phyloP scores from a whole-genome alignment of 2,113 vertebrate species.

The Stercorarius parasiticus region DNA sequence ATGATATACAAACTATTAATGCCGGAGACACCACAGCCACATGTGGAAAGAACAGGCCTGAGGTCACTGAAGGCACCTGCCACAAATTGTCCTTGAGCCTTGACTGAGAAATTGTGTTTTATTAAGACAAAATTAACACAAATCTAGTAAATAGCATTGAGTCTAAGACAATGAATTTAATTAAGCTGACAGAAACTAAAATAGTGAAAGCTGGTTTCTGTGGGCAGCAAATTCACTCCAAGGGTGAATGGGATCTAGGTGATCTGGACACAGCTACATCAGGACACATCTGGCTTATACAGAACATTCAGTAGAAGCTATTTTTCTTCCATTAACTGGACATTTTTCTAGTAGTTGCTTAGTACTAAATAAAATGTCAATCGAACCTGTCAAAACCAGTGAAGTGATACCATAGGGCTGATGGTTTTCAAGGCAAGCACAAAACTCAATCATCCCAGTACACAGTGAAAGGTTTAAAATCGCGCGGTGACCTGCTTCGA shows the following conservation, averaged over 20 bases:
- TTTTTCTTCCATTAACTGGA: neutral
- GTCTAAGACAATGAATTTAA: neutral
- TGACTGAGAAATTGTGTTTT: neutral
- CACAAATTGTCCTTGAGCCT: neutral
- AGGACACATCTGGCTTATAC: neutral
- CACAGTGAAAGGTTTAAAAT: neutral
- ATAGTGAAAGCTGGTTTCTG: neutral
- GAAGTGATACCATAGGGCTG: neutral
- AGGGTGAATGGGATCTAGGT: too few relatives aligned
- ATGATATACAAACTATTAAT: neutral
- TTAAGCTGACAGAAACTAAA: neutral
- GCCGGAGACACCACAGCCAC: neutral
- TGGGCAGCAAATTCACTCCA: neutral
- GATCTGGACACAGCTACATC: neutral
- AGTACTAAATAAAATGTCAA: neutral
- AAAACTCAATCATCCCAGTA: neutral
- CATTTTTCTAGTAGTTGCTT: neutral
- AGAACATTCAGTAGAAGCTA: neutral
- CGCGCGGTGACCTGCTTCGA: rapidly evolving
- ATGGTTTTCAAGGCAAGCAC: neutral
- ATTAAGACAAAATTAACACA: neutral
- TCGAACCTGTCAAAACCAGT: neutral
- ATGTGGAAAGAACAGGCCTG: neutral
- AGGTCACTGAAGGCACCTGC: neutral
- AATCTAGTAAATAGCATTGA: neutral